A percentile compares a stretch with the other conserved stretches of the same genome.
phyloP scores from a whole-genome alignment of 2,113 vertebrate species.

The Scolopax mira region DNA sequence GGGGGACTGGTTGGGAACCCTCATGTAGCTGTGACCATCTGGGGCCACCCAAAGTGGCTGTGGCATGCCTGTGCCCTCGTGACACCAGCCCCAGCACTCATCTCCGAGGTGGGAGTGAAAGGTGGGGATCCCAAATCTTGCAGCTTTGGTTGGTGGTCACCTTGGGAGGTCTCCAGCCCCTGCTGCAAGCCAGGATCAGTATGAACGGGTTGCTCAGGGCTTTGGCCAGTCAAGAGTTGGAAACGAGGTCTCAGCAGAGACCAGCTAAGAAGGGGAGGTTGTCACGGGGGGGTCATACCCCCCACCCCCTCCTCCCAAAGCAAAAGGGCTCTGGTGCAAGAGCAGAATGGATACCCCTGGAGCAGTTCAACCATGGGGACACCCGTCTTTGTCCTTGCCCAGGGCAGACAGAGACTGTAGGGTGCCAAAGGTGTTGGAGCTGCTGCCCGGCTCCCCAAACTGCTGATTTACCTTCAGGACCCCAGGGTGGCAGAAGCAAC shows the following conservation, averaged over 20 bases:
- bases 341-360: neutral
- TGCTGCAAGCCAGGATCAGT: neutral
- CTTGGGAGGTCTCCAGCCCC: neutral
- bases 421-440: neutral
- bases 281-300: neutral
- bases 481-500: neutral
- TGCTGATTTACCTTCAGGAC: neutral
- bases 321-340: neutral
- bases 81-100: neutral
- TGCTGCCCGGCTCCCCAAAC: rapidly evolving
- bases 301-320: neutral
- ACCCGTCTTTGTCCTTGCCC: neutral
- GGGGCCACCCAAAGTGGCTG: neutral
- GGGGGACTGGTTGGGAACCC: neutral
- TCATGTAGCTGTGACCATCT: neutral
- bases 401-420: neutral
- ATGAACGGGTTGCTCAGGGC: neutral
- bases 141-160: neutral
- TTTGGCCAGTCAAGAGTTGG: neutral
- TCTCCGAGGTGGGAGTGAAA: neutral
- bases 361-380: neutral
- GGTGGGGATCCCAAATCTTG: neutral
- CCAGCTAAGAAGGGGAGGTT: neutral
- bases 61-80: neutral
- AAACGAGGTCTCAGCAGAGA: neutral